Percentiles rank a stretch among this genome's conserved stretches.
phyloP scores from a whole-genome alignment of 2,113 vertebrate genomes.

The Istiophorus platypterus region DNA sequence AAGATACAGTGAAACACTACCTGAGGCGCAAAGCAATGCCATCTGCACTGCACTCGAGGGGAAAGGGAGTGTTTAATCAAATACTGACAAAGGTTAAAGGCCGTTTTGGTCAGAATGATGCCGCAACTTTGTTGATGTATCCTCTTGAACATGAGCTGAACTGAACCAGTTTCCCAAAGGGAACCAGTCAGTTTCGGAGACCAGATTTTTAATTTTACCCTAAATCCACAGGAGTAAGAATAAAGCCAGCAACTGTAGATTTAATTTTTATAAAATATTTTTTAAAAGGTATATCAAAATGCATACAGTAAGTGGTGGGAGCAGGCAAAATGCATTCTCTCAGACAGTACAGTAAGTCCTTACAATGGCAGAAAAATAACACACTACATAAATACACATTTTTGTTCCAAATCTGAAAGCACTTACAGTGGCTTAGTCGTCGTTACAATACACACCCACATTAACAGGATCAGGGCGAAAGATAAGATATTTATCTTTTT shows the following conservation, averaged over 20 bases:
- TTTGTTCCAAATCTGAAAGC: slow-evolving; percentile 48
- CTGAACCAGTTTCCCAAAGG: not conserved
- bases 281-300: slow-evolving; percentile 30
- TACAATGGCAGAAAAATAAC: slow-evolving; percentile 44
- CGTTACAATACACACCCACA: slow-evolving; percentile 32
- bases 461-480: slow-evolving; percentile 34
- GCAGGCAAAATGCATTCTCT: slow-evolving; percentile 22
- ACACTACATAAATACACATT: slow-evolving; percentile 64
- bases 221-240: not conserved
- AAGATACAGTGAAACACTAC: slow-evolving; percentile 54
- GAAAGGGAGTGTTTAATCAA: slow-evolving; percentile 59
- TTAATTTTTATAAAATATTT: slow-evolving; percentile 53
- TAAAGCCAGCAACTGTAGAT: slow-evolving; percentile 20
- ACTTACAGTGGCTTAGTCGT: slow-evolving; percentile 54
- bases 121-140: slow-evolving; percentile 6
- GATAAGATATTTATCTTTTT: slow-evolving; percentile 45
- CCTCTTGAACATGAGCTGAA: not conserved
- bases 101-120: slow-evolving; percentile 6
- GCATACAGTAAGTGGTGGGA: slow-evolving; percentile 55
- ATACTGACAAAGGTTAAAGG: slow-evolving; percentile 54
- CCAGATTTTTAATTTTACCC: not conserved
- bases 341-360: slow-evolving; percentile 58
- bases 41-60: slow-evolving; percentile 50
- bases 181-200: not conserved
- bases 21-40: slow-evolving; percentile 42